phyloP scores from a whole-genome alignment of 1,140 invertebrate genomes.

The Aphidius gifuensis region DNA sequence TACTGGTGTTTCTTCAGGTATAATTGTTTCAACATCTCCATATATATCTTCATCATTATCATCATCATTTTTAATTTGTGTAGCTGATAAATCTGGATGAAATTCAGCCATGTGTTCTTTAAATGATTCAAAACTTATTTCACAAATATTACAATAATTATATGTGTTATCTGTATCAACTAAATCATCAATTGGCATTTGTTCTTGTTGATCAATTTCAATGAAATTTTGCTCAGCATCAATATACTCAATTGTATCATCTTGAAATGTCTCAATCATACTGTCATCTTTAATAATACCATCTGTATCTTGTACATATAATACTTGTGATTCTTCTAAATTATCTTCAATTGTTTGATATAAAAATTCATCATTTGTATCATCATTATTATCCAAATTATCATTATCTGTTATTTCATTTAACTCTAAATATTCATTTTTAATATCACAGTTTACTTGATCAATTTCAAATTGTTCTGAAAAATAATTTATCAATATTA shows the following conservation, averaged over 20 bases:
- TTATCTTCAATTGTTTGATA: slow-evolving; percentile 3
- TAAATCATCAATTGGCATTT: slow-evolving; percentile 4
- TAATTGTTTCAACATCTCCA: too few species aligned
- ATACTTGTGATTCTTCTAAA: slow-evolving; percentile 18
- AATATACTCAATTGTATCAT: slow-evolving; percentile 31
- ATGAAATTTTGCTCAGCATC: slow-evolving; percentile 33
- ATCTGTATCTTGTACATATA: slow-evolving; percentile 31
- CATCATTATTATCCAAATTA: slow-evolving; percentile 33
- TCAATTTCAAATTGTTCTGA: slow-evolving; percentile 14
- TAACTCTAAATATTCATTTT: background rate
- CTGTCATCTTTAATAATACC: slow-evolving; percentile 33
- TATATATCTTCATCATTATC: too few species aligned
- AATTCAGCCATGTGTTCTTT: slow-evolving; percentile 64
- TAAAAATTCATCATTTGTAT: slow-evolving; percentile 20
- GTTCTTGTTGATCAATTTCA: slow-evolving; percentile 36
- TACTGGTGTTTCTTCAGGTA: background rate
- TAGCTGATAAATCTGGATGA: slow-evolving; percentile 66
- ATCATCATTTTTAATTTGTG: slow-evolving; percentile 54
- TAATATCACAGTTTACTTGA: slow-evolving; percentile 1
- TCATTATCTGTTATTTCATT: slow-evolving; percentile 13
- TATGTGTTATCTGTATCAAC: too few species aligned
- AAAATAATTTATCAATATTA: slow-evolving; percentile 17
- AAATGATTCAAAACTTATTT: slow-evolving; percentile 62
- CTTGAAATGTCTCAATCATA: slow-evolving; percentile 38
- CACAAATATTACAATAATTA: slow-evolving; percentile 59